These are phyloP conservation scores for Pandemis heparana DNA, from an alignment of 2,888 invertebrate genomes.

Conservation along the genomic window DNA sequence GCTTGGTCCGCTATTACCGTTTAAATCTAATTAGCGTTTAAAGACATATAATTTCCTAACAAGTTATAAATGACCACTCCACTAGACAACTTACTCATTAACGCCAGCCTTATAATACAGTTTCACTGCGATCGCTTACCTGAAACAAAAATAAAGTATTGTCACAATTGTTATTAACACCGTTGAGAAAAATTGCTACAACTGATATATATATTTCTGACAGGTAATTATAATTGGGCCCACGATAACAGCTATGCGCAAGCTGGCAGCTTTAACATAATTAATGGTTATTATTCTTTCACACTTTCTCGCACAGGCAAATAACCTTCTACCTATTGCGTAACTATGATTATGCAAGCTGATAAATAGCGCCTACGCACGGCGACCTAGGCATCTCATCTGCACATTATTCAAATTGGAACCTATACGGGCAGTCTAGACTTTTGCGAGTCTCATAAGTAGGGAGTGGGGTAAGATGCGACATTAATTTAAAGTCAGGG, in stretches of 20 bases:
- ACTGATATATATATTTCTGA: constrained; percentile 5
- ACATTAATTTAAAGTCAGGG: constrained; percentile 74
- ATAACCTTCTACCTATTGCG: constrained; percentile 37
- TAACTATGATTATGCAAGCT: constrained; percentile 28
- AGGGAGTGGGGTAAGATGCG: constrained; percentile 57
- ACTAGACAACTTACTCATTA: constrained; percentile 37
- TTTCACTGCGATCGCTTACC: constrained; percentile 47
- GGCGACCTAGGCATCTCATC: constrained; percentile 24
- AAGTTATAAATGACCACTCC: constrained; percentile 47
- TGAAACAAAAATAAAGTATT: constrained; percentile 47
- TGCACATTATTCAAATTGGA: constrained; percentile 21
- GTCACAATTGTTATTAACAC: background rate
- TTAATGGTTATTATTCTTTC: constrained; percentile 30
- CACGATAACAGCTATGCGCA: constrained; percentile 9
- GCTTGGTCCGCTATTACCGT: constrained; percentile 49
- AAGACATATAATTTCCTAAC: constrained; percentile 51
- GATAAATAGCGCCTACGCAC: constrained; percentile 27
- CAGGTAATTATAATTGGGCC: constrained; percentile 9
- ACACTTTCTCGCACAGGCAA: constrained; percentile 29
- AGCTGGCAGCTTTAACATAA: background rate
- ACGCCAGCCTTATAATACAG: constrained; percentile 1
- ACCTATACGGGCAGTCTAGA: constrained; percentile 39
- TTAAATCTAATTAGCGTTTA: constrained; percentile 55
- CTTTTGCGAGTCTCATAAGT: constrained; percentile 41
- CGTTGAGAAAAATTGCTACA: background rate